These are phyloP conservation scores for Trichomycterus rosablanca DNA, from an alignment of 2,113 vertebrate genomes.

Conservation along the genomic window DNA sequence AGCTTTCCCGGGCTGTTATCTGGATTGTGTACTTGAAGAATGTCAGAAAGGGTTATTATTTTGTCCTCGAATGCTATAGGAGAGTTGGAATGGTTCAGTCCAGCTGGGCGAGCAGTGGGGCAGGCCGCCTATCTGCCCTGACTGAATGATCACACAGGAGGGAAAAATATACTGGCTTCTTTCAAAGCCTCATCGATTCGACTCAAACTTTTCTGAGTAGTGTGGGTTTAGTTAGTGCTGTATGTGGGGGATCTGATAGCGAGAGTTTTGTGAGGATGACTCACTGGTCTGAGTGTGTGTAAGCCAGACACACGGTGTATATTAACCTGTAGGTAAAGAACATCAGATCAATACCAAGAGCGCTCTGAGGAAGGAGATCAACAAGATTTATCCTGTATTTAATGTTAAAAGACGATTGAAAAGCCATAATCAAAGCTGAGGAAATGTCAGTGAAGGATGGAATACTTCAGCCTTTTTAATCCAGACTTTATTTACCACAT, in stretches of 20 bases:
- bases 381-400: neutral
- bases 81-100: constrained; percentile 9
- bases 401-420: neutral
- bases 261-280: constrained; percentile 17
- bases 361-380: neutral
- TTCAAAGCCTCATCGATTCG: constrained; percentile 31
- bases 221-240: constrained; percentile 13
- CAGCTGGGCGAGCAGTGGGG: constrained; percentile 19
- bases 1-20: constrained; percentile 5
- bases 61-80: constrained; percentile 2
- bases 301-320: neutral
- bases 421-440: neutral
- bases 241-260: neutral
- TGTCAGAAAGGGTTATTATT: constrained; percentile 21
- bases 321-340: constrained; percentile 9
- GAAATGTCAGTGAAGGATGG: neutral
- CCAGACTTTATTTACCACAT: too few species aligned
- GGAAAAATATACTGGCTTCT: constrained; percentile 19
- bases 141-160: constrained; percentile 44
- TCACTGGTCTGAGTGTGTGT: constrained; percentile 7
- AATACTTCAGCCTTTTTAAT: neutral
- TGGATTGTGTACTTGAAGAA: constrained; percentile 1
- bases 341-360: constrained; percentile 26
- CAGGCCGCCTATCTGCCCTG: constrained; percentile 25
- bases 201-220: constrained; percentile 27